Conservation (phyloP, 2,888 invertebrate genomes). For the Trissoscelio sp. region DNA sequence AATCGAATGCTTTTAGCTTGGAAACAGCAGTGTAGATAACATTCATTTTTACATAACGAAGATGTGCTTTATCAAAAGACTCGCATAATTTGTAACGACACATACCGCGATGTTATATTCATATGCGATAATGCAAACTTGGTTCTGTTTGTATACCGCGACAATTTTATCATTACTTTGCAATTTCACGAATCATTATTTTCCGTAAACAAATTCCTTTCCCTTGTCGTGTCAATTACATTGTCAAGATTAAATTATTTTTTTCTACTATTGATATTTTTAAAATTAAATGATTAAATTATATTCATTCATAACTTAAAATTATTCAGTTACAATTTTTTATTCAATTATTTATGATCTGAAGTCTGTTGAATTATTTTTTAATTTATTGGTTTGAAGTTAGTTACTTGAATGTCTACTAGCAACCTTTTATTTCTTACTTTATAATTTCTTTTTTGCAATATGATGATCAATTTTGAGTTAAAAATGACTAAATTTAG, state of each 20-base stretch:
- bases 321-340: too few relatives aligned
- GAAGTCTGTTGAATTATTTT: too few relatives aligned
- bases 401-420: too few relatives aligned
- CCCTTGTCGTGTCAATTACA: too few relatives aligned
- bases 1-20: background rate
- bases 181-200: conserved; percentile 24
- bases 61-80: conserved; percentile 36
- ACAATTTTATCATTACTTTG: conserved; percentile 18
- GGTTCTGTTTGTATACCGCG: conserved; percentile 14
- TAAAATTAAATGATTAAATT: background rate
- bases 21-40: background rate
- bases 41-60: conserved; percentile 46
- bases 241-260: background rate
- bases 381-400: too few relatives aligned
- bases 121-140: conserved; percentile 31
- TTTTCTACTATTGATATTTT: background rate
- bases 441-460: too few relatives aligned
- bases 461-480: too few relatives aligned
- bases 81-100: conserved; percentile 33
- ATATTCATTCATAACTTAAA: too few relatives aligned
- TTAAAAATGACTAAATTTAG: too few relatives aligned
- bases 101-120: conserved; percentile 17
- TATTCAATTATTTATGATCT: too few relatives aligned
- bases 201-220: conserved; percentile 5
- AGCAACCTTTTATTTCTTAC: too few relatives aligned